phyloP scores from a whole-genome alignment of 2,888 invertebrate species.

The Glomeris marginata region DNA sequence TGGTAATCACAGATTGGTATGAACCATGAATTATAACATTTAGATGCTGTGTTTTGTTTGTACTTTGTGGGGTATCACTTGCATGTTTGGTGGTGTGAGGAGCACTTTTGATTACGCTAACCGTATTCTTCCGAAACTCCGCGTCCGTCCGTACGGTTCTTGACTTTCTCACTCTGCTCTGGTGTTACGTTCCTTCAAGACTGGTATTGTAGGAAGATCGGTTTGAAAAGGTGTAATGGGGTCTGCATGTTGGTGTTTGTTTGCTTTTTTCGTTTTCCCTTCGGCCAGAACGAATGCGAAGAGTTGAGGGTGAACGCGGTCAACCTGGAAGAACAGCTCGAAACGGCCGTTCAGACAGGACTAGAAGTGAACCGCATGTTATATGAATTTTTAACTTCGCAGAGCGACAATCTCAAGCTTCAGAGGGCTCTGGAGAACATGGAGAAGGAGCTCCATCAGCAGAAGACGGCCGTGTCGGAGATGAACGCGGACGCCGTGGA shows the following conservation, averaged over 20 bases:
- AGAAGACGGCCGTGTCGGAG: conserved; percentile 40
- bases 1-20: too few relatives aligned
- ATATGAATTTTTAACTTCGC: conserved; percentile 48
- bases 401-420: conserved; percentile 46
- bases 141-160: too few relatives aligned
- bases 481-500: conserved; percentile 20
- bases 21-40: too few relatives aligned
- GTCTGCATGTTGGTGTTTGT: too few relatives aligned
- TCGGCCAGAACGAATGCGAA: conserved; percentile 29
- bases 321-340: conserved; percentile 54
- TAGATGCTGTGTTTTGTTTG: too few relatives aligned
- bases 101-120: too few relatives aligned
- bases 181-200: neutral
- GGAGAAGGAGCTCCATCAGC: conserved; percentile 47
- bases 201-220: neutral
- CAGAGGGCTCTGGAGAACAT: conserved; percentile 49
- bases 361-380: conserved; percentile 55
- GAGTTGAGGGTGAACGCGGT: conserved; percentile 50
- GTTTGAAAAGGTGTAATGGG: too few relatives aligned
- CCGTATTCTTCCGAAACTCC: too few relatives aligned
- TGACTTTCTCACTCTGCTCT: neutral
- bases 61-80: too few relatives aligned
- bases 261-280: conserved; percentile 18
- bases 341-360: conserved; percentile 63
- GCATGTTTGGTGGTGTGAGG: too few relatives aligned